These are phyloP conservation scores for Isaurus tuberculatus DNA, from an alignment of 92 coral and sea anemone genomes.

Conservation along the genomic window DNA sequence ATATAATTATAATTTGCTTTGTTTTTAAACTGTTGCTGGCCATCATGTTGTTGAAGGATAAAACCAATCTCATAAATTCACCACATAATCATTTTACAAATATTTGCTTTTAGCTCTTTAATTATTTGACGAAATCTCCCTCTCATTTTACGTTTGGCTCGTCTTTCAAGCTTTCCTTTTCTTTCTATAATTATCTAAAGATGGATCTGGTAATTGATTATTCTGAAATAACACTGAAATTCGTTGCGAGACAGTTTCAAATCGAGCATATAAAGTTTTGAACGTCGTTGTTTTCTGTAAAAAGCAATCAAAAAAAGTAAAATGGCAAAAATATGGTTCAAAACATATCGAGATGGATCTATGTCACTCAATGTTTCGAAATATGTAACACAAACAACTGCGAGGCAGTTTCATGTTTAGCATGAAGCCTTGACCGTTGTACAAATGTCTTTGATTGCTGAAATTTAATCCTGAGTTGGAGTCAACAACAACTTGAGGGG, in stretches of 20 bases:
- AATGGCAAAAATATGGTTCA: too few species aligned
- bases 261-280: too few species aligned
- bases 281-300: too few species aligned
- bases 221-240: background rate
- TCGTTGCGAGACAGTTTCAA: background rate
- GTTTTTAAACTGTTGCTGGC: conserved; percentile 3
- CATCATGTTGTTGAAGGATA: background rate
- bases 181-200: background rate
- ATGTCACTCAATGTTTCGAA: too few species aligned
- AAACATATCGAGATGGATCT: too few species aligned
- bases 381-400: too few species aligned
- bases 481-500: conserved; percentile 13
- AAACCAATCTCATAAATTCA: background rate
- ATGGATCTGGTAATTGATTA: background rate
- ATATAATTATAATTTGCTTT: background rate
- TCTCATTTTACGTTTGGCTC: background rate
- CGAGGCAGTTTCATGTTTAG: background rate
- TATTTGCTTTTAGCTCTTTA: too few species aligned
- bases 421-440: background rate
- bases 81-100: background rate
- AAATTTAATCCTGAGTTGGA: background rate
- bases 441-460: background rate
- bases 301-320: too few species aligned
- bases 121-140: too few species aligned
- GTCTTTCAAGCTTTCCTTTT: background rate